Base-by-base conservation (phyloP, 2,113 vertebrate genomes). In the Gobio gobio region DNA sequence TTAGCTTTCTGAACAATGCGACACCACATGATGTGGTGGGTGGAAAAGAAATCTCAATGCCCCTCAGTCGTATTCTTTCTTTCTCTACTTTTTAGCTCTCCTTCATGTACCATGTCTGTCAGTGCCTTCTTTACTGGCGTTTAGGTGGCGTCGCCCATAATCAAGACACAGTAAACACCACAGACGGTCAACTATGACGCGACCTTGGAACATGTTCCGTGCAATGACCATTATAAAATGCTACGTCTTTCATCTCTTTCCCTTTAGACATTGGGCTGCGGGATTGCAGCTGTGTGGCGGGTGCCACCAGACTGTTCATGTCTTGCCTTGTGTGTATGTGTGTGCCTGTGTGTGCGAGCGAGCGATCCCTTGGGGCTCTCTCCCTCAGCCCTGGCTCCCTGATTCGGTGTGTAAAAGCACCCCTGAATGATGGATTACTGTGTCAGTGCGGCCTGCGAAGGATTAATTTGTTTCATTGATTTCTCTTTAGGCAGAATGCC, bases 401-500 rank as follows among this genome's bases (percentile, higher is more conserved):
- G 96, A 97, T 97, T 98, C 95, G 95, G 94, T 96, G 94, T 97
- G 97, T 97, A 97, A 98, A 99, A 98, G 96, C 96, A 94, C 94
- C 96, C 94, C 96, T 96, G 98, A 99, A 97, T 99, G 98, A 99
- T 99, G 97, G 98, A 99, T 99, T 97, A 98, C 97, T 95, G 96
- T 99, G 98, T 98, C 98, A 99, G 96, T 96, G 95, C 96, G 95
- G 97, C 95, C 97, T 97, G 96, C 90, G 90, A 97, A 98, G 97
- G 98, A 99, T 98, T 99, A 98, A 99, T 99, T 98, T 99, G 97
- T 99, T 99, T 99, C 97, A 99, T 99, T 99, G 98, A 99, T 99
- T 99, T 99, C 97, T 99, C 97, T 98, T 99, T 99, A 99, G 98
- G 98, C 97, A 99, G 97, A 99, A 99, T 98, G 97, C 97, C 98